Evolutionary conservation across 1,140 invertebrate genomes (phyloP).

Genomic region (Tetramorium parvispinum): DNA sequence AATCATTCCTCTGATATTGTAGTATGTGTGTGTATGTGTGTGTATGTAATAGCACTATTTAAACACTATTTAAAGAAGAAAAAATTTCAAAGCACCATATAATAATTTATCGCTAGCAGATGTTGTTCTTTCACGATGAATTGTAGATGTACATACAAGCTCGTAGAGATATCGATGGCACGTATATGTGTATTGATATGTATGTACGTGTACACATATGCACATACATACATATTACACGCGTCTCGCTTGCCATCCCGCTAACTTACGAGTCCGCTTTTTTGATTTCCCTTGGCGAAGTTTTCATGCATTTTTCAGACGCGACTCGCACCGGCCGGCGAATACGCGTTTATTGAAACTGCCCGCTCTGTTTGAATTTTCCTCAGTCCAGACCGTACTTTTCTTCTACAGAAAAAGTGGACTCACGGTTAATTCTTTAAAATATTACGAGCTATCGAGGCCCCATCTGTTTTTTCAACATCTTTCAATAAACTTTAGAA

Average conservation of each 20-base stretch:
- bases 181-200: background rate
- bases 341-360: conserved; percentile 59
- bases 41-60: background rate
- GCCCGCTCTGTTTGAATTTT: conserved; percentile 51
- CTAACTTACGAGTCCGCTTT: conserved; percentile 61
- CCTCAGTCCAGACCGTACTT: background rate
- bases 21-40: too few relatives aligned
- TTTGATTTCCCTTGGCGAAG: conserved; percentile 62
- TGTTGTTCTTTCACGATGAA: conserved; percentile 33
- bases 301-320: conserved; percentile 63
- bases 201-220: background rate
- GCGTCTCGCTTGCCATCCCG: conserved; percentile 31
- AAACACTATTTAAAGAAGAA: conserved; percentile 14
- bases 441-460: background rate
- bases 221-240: background rate
- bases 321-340: conserved; percentile 20
- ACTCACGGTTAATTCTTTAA: conserved; percentile 31
- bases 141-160: conserved; percentile 35
- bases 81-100: background rate
- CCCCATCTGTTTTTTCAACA: background rate
- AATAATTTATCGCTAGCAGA: conserved; percentile 23
- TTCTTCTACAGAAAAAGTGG: background rate
- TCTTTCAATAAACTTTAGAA: background rate
- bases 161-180: conserved; percentile 47
- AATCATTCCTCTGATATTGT: background rate